These are phyloP conservation scores for Tanytarsus gracilentus DNA, from an alignment of 2,888 invertebrate genomes.

Conservation along the genomic window DNA sequence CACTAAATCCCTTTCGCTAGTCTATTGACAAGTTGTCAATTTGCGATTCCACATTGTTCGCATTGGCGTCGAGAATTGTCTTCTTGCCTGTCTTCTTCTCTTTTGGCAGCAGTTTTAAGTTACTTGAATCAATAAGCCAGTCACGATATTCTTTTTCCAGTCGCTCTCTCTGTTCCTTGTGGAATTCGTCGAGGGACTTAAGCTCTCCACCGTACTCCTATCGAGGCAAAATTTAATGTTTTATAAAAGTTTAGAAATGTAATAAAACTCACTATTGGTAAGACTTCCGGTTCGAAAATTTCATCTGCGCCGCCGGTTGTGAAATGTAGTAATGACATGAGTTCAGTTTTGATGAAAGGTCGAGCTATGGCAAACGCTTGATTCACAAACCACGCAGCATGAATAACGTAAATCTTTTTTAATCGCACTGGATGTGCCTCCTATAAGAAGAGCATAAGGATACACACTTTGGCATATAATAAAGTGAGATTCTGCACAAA, in stretches of 20 bases:
- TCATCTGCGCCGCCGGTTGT: constrained; percentile 46
- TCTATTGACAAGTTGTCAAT: constrained; percentile 28
- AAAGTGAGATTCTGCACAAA: constrained; percentile 34
- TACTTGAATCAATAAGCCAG: constrained; percentile 53
- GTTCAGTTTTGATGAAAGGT: constrained; percentile 54
- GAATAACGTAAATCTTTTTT: constrained; percentile 56
- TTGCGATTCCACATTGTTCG: constrained; percentile 14
- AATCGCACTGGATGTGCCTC: constrained; percentile 58
- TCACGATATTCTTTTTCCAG: constrained; percentile 52
- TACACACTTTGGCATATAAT: background rate
- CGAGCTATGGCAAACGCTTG: constrained; percentile 58
- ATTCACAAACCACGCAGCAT: constrained; percentile 58
- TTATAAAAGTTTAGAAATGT: constrained; percentile 36
- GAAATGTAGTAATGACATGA: constrained; percentile 53
- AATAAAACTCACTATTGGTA: constrained; percentile 33
- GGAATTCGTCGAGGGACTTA: constrained; percentile 46
- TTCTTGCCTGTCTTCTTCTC: constrained; percentile 46
- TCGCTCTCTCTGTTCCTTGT: constrained; percentile 48
- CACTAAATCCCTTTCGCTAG: background rate
- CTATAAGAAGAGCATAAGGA: constrained; percentile 38
- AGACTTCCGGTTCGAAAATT: constrained; percentile 32
- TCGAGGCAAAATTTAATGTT: background rate
- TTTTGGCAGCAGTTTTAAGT: constrained; percentile 44
- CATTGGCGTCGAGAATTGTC: constrained; percentile 7
- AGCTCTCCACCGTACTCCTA: constrained; percentile 55